Conservation (phyloP, 2,113 vertebrate genomes). For the Leucopsar rothschildi region DNA sequence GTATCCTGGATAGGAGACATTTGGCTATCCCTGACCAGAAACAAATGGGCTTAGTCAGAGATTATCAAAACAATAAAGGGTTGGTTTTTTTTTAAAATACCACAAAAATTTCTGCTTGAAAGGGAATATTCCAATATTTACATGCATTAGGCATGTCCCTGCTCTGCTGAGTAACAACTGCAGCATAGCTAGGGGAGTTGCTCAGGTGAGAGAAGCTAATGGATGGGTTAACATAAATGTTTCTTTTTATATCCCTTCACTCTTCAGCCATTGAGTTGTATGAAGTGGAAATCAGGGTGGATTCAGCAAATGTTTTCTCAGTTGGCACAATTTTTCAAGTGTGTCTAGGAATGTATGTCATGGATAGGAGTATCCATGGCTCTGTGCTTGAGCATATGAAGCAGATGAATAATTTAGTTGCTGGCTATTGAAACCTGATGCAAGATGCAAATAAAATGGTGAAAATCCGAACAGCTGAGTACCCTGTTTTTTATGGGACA, state of each 20-base stretch:
- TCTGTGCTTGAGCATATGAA: neutral
- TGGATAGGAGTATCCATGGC: neutral
- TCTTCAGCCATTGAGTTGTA: neutral
- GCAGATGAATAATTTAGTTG: slow-evolving; percentile 1
- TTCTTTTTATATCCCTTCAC: neutral
- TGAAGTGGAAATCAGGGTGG: neutral
- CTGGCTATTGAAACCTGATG: neutral
- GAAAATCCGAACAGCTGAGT: neutral
- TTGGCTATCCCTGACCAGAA: neutral
- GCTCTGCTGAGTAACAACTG: neutral
- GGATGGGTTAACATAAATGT: neutral
- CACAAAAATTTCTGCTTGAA: neutral
- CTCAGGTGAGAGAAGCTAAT: neutral
- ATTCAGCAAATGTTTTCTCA: neutral
- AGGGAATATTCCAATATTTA: neutral
- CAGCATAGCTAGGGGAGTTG: neutral
- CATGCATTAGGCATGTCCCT: neutral
- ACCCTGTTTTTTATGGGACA: neutral
- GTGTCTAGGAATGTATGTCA: neutral
- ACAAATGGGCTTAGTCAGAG: neutral
- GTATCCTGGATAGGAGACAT: neutral
- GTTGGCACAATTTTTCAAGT: neutral
- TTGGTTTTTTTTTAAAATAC: neutral
- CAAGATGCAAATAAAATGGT: neutral
- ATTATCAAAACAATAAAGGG: neutral